Base-by-base conservation (phyloP, 1,140 invertebrate species). In the Hetaerina americana region DNA sequence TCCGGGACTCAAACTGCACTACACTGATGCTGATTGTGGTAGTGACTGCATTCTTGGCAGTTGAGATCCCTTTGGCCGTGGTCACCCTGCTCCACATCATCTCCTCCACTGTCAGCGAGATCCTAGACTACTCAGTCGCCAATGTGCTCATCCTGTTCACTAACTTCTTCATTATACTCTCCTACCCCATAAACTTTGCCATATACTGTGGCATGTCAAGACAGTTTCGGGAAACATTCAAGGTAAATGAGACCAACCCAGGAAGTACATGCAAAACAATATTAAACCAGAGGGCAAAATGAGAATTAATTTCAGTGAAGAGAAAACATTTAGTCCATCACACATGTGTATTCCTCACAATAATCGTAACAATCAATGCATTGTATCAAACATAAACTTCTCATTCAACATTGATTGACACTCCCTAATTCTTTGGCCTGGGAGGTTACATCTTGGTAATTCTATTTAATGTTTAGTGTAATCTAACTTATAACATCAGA, bases 141-240 rank as follows among this genome's bases (percentile, higher is more conserved):
- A 94, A 94, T 79, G 87, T 90, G 8, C 86, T 93, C 72, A 91
- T 97, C 66, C 81, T 96, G 24, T 87, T 96, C 75, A 94, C 91
- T 0, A 95, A 95, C 82, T 94, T 97, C 81, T 92, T 94, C 79
- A 93, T 97, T 74, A 90, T 94, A 66, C 84, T 95, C 6, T 93
- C 90, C 24, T 97, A 96, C 80, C 94, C 94, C 0, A 90, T 96
- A 71, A 96, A 97, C 81, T 97, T 97, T 78, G 94, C 93, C 70
- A 96, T 97, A 73, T 97, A 97, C 79, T 97, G 94, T 79, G 93
- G 93, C 5, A 97, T 97, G 95, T 94, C 91, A 68, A 84, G 93
- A 26, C 93, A 96, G 78, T 97, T 97, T 78, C 83, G 95, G 28
- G 93, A 96, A 79, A 97, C 95, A 0, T 97, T 97, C 81, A 94